Conservation (phyloP, 2,888 invertebrate genomes). For the Latrodectus hesperus region DNA sequence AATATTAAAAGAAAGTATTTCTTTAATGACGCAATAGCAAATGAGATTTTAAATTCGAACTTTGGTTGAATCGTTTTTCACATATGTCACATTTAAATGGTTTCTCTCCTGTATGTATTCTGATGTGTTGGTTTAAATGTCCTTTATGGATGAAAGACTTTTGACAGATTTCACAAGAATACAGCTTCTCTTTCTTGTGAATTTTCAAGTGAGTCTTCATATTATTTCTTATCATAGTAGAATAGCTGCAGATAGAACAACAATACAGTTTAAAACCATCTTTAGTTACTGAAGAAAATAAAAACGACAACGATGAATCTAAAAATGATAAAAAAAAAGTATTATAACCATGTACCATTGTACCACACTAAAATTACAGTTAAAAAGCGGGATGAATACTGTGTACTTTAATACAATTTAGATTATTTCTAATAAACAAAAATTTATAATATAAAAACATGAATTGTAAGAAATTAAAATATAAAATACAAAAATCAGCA, state of each 20-base stretch:
- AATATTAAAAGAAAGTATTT: too few relatives aligned
- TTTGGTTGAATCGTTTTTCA: neutral
- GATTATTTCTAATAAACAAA: neutral
- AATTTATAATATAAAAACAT: neutral
- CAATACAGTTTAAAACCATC: too few relatives aligned
- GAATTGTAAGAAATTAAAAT: neutral
- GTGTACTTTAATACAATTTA: neutral
- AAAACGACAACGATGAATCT: too few relatives aligned
- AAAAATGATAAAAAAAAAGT: too few relatives aligned
- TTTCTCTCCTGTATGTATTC: conserved; percentile 3
- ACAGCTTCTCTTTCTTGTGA: neutral
- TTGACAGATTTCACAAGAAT: neutral
- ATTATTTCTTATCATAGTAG: neutral
- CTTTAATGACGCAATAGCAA: neutral
- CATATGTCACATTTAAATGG: neutral
- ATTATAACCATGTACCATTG: too few relatives aligned
- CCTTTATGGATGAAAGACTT: conserved; percentile 14
- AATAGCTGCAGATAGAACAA: neutral
- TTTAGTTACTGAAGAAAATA: too few relatives aligned
- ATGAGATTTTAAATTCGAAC: neutral
- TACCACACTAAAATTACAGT: neutral
- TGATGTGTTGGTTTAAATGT: neutral
- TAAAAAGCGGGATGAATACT: neutral
- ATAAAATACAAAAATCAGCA: too few relatives aligned
- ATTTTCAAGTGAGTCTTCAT: neutral